Base-by-base conservation (phyloP, 2,888 invertebrate species). In the Leptopilina syphax region DNA sequence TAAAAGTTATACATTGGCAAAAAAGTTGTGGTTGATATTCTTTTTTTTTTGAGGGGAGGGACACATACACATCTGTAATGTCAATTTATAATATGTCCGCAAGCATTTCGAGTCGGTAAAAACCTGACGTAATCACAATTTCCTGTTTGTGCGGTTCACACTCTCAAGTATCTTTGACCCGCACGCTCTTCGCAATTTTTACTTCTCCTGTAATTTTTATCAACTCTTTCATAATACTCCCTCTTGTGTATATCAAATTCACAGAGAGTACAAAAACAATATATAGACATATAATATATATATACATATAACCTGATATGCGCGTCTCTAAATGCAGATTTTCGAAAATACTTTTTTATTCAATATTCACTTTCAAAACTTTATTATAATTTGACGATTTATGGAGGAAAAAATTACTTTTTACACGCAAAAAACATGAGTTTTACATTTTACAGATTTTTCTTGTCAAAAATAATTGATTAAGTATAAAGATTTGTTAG, bases 191-290 rank as follows among this genome's bases (percentile, higher is more conserved):
- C 44, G 50, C 50, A 70, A 50, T 70, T 70, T 70, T 54, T 50
- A 50, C 70, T 54, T 70, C 70, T 54, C 50, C 50, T 8, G 70
- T 70, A 70, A 70, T 70, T 70, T 54, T 70, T 54, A 70, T 70
- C 50, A 54, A 3, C 50, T 54, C 70, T 70, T 70, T 54, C 50
- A 70, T 50, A 70, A 70, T 70, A 70, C 10, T 50, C 13, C 34
- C 68, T 70, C 27, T 50, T 70, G 27, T 50, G 13, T 50, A 12
- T 47, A 3, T 70, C 7, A 50, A 50, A 6, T 70, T 70, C 13
- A 27, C 4, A 54, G 50, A 70, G 44, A 44, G 44, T 34, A 34
- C 34, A 34, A 34, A 34, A 34, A 34, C 34, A 34, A 34, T 34
- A 34, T 34, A 34, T 34, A 34, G 34, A 34, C 4, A 34, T 27